Evolutionary conservation across 2,113 vertebrate genomes (phyloP).

Genomic region (Eptesicus fuscus): DNA sequence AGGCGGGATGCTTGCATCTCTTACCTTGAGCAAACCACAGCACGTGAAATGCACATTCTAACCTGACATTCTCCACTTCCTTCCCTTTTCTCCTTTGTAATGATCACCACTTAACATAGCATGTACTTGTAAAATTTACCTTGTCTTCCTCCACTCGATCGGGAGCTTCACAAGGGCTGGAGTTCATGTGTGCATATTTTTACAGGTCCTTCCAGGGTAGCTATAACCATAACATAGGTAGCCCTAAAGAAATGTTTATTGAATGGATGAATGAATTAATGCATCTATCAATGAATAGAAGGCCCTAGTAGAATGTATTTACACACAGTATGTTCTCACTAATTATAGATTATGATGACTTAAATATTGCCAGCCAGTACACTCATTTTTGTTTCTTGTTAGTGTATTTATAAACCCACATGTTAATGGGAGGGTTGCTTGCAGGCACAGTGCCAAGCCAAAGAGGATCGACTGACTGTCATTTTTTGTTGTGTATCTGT

Average conservation of each 20-base stretch:
- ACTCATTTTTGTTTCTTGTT: not conserved
- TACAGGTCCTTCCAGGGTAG: not conserved
- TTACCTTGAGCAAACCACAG: not conserved
- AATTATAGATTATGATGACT: not conserved
- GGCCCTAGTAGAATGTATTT: not conserved
- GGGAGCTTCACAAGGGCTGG: not conserved
- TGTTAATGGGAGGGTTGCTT: not conserved
- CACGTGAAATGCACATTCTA: not conserved
- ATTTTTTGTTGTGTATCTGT: not conserved
- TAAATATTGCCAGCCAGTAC: not conserved
- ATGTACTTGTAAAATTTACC: not conserved
- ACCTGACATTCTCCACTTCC: not conserved
- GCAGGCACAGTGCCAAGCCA: not conserved
- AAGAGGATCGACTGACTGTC: not conserved
- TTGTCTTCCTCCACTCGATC: not conserved
- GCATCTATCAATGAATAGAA: not conserved
- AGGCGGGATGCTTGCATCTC: not conserved
- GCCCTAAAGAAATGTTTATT: not conserved
- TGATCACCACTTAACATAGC: not conserved
- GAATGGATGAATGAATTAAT: not conserved
- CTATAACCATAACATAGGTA: not conserved
- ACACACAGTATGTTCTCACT: not conserved
- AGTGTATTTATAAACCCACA: not conserved
- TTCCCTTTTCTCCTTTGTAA: not conserved
- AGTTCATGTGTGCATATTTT: not conserved